Base-by-base conservation (phyloP, 2,113 vertebrate genomes). In the Apistogramma diplotaenia region DNA sequence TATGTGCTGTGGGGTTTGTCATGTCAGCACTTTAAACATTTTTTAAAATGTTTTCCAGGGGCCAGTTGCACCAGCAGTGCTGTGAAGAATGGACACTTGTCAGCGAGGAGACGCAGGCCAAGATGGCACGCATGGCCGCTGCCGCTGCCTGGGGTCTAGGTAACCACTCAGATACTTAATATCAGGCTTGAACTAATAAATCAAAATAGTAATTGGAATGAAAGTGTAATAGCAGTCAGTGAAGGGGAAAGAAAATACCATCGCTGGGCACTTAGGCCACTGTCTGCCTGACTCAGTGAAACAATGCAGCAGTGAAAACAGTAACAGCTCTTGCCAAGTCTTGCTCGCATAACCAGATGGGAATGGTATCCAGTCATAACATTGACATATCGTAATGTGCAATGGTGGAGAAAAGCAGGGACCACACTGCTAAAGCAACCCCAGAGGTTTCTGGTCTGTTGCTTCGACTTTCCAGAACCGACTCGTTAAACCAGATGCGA, bases 41-140 rank as follows among this genome's bases (percentile, higher is more conserved):
- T 62, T 62, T 62, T 12, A 61, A 84, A 6, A 74, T 55, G 85
- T 87, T 65, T 83, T 82, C 40, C 81, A 99, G 98, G 98, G 98
- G 98, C 1, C 98, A 99, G 93, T 95, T 99, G 46, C 98, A 99
- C 85, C 98, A 99, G 94, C 98, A 99, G 35, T 99, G 98, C 95
- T 99, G 98, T 90, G 98, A 99, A 60, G 98, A 99, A 81, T 99
- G 98, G 98, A 98, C 97, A 0, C 94, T 98, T 85, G 98, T 99
- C 53, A 98, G 96, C 2, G 97, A 99, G 79, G 98, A 99, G 81
- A 99, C 97, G 4, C 97, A 98, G 85, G 98, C 98, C 55, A 99
- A 99, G 92, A 99, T 99, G 98, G 98, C 98, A 2, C 96, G 98
- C 21, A 99, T 99, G 98, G 98, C 98, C n/a, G 98, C 98, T 0